Base-by-base conservation (phyloP, 2,113 vertebrate genomes). In the Pseudopipra pipra region DNA sequence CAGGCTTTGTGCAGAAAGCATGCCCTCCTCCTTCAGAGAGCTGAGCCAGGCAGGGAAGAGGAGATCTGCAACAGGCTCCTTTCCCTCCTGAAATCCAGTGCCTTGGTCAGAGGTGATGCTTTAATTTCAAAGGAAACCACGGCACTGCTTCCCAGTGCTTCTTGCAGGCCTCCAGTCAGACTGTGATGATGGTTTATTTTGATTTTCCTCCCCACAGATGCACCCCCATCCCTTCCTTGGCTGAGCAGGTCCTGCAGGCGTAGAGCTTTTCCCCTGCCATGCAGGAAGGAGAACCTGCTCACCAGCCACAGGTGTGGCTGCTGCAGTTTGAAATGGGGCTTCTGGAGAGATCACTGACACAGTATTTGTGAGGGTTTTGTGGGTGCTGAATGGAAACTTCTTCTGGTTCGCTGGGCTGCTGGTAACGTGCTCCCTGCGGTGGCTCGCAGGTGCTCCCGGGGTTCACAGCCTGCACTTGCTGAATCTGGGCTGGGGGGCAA, bases 391-490 rank as follows among this genome's bases (percentile, higher is more conserved):
- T 3, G 4, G 43, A 31, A 84, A 11, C 46, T 83, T n/a, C 23
- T 43, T 37, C 11, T 1, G 1, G 46, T 63, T 73, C 70, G 7
- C 31, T 49, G 1, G 0, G n/a, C 47, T 63, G 63, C 23, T 1
- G 1, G 27, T 51, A 21, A 19, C 0, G 0, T 47, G 35, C 68
- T 71, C 59, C n/a, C 33, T 3, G 5, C 25, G 58, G 16, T 37
- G 41, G 51, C 41, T 84, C 3, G 0, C 46, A 22, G 58, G 55
- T 1, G 0, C 24, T 74, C 54, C 16, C 25, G 27, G 61, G 12
- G 37, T 37, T 63, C 46, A 19, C 11, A 22, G 31, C 27, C 43
- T 47, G 54, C 39, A 4, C 22, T 65, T 7, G 24, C 41, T 61
- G 20, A 2, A 0, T 16, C 58, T 80, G 19, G 30, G 54, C 41